Percentiles rank a stretch among this genome's conserved stretches.
These are phyloP conservation scores for Artemia sinica DNA, from an alignment of 2,888 invertebrate genomes.

Conservation along the genomic window DNA sequence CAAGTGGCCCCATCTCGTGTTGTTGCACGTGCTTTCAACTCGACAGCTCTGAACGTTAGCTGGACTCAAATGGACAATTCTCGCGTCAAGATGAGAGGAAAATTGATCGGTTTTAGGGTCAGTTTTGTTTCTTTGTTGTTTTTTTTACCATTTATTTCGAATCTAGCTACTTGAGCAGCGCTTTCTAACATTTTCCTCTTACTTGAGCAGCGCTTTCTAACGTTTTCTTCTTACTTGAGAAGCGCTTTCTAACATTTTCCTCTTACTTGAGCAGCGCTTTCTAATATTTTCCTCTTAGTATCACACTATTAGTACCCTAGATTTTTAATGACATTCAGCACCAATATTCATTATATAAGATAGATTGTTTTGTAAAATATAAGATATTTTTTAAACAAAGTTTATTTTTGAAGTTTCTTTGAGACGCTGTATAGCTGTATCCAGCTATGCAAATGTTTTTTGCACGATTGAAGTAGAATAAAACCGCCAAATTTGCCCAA, in stretches of 20 bases:
- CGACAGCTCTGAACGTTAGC: slow-evolving; percentile 75
- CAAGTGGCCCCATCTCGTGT: slow-evolving; percentile 64
- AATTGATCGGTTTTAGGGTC: slow-evolving; percentile 74
- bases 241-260: not conserved
- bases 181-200: too few relatives aligned
- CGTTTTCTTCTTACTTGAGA: slow-evolving; percentile 5
- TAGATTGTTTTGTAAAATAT: too few relatives aligned
- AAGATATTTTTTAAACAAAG: too few relatives aligned
- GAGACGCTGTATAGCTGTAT: too few relatives aligned
- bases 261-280: not conserved
- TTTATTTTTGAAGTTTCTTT: too few relatives aligned
- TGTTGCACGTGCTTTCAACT: slow-evolving; percentile 58
- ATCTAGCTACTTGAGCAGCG: too few relatives aligned
- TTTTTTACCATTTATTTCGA: too few relatives aligned
- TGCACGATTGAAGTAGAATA: too few relatives aligned
- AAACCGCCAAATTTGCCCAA: too few relatives aligned
- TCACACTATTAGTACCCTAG: not conserved
- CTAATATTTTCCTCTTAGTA: not conserved
- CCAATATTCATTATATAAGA: too few relatives aligned
- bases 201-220: not conserved
- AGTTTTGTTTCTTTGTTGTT: slow-evolving; percentile 26
- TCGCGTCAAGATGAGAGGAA: slow-evolving; percentile 65
- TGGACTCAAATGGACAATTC: slow-evolving; percentile 75
- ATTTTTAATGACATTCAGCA: too few relatives aligned
- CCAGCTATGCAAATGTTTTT: too few relatives aligned